These are phyloP conservation scores for Lepidochrysops patricia DNA, from an alignment of 2,888 invertebrate species.

Conservation along the genomic window DNA sequence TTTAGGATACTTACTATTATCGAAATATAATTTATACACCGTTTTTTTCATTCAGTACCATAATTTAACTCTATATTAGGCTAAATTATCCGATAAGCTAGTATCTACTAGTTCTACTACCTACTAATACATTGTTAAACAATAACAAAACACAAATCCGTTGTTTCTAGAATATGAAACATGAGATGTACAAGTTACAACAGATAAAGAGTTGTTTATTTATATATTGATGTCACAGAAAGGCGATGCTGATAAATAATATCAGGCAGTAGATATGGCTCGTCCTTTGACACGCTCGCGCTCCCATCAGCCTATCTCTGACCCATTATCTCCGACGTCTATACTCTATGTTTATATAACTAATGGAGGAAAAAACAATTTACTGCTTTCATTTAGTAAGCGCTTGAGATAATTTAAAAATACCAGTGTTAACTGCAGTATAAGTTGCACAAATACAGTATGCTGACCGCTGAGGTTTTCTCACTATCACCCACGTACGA, in stretches of 20 bases:
- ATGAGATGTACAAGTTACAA: background rate
- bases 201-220: conserved; percentile 20
- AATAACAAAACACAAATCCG: conserved; percentile 24
- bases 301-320: conserved; percentile 35
- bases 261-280: conserved; percentile 26
- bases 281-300: conserved; percentile 40
- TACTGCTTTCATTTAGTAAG: background rate
- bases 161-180: background rate
- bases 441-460: too few relatives aligned
- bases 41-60: too few relatives aligned
- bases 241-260: conserved; percentile 24
- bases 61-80: too few relatives aligned
- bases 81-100: too few relatives aligned
- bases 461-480: too few relatives aligned
- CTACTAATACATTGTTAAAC: conserved; percentile 19
- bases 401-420: background rate
- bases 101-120: too few relatives aligned
- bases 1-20: background rate
- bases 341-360: background rate
- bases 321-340: conserved; percentile 14
- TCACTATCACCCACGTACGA: too few relatives aligned
- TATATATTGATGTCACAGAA: conserved; percentile 29
- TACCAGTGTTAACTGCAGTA: too few relatives aligned
- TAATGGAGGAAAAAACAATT: background rate
- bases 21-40: too few relatives aligned